Evolutionary conservation across 2,888 invertebrate genomes (phyloP).

Genomic region (Lithophane leautieri): DNA sequence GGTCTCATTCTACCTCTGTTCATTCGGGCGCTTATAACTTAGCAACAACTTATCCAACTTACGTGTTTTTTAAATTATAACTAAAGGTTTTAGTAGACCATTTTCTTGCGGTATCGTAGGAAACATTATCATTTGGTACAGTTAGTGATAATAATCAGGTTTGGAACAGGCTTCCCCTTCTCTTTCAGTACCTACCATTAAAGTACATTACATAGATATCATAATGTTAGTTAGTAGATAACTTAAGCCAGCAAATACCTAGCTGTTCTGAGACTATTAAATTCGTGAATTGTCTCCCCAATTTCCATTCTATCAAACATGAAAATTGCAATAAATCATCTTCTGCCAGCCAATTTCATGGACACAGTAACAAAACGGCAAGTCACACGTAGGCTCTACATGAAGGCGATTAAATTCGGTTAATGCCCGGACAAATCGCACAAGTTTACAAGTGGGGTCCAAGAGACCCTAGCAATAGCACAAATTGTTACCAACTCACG

Average conservation of each 20-base stretch:
- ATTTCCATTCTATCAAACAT: background rate
- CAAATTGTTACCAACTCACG: conserved; percentile 71
- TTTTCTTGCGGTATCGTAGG: no score
- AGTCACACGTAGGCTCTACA: conserved; percentile 76
- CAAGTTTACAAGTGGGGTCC: conserved; percentile 79
- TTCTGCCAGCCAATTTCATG: conserved; percentile 31
- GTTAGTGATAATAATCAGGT: background rate
- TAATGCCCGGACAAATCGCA: conserved; percentile 82
- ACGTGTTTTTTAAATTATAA: background rate
- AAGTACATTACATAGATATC: background rate
- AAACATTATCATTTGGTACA: no score
- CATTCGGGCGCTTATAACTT: background rate
- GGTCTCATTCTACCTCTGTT: background rate
- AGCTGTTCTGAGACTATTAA: background rate
- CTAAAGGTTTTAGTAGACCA: background rate
- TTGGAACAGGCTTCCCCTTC: background rate
- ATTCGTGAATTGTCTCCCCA: background rate
- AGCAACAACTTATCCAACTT: background rate
- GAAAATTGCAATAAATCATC: conserved; percentile 24
- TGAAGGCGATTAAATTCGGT: conserved; percentile 80
- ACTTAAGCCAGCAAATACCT: background rate
- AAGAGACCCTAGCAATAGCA: conserved; percentile 72
- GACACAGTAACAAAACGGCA: conserved; percentile 69
- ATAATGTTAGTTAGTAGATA: background rate
- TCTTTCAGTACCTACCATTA: background rate